Evolutionary conservation across 2,113 vertebrate genomes (phyloP).

Genomic region (Aphelocoma coerulescens): DNA sequence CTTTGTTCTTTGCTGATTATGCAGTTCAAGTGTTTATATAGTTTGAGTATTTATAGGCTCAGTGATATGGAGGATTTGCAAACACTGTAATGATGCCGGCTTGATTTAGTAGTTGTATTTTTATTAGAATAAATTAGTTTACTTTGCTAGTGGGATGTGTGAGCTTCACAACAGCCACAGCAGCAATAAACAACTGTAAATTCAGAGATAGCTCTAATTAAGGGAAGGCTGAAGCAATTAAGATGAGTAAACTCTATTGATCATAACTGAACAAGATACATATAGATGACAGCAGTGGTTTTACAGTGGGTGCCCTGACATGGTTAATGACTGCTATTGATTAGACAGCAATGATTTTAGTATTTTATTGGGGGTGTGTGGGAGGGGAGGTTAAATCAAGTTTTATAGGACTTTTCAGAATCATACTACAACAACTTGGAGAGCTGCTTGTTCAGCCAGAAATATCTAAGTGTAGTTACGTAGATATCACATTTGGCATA

Average conservation of each 20-base stretch:
- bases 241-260: background rate
- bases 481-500: accelerated
- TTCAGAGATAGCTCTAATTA: background rate
- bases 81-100: background rate
- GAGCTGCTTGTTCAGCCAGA: background rate
- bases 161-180: background rate
- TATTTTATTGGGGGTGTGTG: background rate
- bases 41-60: background rate
- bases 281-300: background rate
- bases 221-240: background rate
- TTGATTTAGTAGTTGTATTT: background rate
- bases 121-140: background rate
- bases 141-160: background rate
- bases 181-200: background rate
- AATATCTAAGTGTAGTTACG: background rate
- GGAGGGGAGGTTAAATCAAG: background rate
- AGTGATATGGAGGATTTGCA: background rate
- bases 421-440: background rate
- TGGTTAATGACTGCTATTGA: background rate
- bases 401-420: background rate
- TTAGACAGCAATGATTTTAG: background rate
- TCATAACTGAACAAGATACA: background rate
- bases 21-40: background rate
- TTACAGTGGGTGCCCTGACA: background rate
- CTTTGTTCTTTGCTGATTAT: background rate